A percentile compares a stretch with the other conserved stretches of the same genome.
Conservation (phyloP, 2,888 invertebrate species). For the Synergus gifuensis region DNA sequence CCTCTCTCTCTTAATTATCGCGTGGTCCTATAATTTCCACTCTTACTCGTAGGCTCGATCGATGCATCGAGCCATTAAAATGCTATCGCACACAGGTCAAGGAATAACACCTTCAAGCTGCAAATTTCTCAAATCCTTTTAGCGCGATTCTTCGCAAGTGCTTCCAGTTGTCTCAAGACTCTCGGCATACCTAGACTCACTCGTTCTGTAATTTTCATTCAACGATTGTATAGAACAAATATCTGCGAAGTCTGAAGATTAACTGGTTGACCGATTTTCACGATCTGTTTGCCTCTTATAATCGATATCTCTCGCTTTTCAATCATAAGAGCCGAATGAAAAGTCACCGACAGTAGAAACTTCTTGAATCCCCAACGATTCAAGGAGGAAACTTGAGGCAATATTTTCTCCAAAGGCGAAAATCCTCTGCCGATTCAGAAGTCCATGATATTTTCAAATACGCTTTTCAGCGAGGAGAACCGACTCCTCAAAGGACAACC, state of each 20-base stretch:
- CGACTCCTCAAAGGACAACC: conserved; percentile 27
- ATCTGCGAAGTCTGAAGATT: conserved; percentile 37
- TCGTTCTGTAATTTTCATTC: conserved; percentile 17
- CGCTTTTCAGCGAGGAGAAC: not conserved
- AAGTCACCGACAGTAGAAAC: conserved; percentile 49
- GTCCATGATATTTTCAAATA: conserved; percentile 14
- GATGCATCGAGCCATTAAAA: conserved; percentile 57
- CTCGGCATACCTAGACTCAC: not conserved
- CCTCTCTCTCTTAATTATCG: conserved; percentile 50
- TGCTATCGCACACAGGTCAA: conserved; percentile 40
- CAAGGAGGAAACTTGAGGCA: conserved; percentile 63
- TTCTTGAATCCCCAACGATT: conserved; percentile 64
- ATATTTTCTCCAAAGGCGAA: conserved; percentile 66
- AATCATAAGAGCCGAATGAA: conserved; percentile 20
- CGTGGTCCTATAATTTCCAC: conserved; percentile 51
- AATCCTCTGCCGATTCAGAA: conserved; percentile 46
- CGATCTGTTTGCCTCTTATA: conserved; percentile 14
- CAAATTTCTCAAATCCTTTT: conserved; percentile 21
- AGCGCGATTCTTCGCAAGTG: conserved; percentile 8
- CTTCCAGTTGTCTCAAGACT: not conserved
- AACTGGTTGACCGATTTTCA: conserved; percentile 20
- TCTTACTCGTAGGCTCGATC: conserved; percentile 53
- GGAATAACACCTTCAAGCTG: conserved; percentile 5
- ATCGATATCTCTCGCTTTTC: conserved; percentile 20
- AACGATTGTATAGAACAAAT: not conserved